Conservation (phyloP, 1,140 invertebrate genomes). For the Mizuhopecten yessoensis region DNA sequence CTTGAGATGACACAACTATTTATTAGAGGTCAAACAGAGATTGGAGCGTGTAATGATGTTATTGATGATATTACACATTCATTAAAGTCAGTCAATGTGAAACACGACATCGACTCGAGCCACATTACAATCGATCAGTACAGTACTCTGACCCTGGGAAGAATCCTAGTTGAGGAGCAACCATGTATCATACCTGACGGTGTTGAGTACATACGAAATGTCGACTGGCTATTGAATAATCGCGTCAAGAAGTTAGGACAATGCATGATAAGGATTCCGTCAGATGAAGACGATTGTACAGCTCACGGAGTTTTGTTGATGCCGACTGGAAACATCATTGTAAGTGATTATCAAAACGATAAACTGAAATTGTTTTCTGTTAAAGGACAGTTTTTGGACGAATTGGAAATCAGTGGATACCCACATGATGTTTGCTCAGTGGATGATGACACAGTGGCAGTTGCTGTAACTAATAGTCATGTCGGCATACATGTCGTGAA, state of each 20-base stretch:
- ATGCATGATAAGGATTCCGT: constrained; percentile 47
- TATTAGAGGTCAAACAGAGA: constrained; percentile 42
- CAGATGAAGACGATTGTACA: constrained; percentile 51
- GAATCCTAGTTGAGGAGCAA: constrained; percentile 47
- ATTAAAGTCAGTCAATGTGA: constrained; percentile 44
- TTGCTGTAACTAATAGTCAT: constrained; percentile 47
- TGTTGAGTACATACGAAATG: constrained; percentile 41
- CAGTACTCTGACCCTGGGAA: constrained; percentile 26
- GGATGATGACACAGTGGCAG: constrained; percentile 50
- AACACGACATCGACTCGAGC: constrained; percentile 45
- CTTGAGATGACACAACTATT: constrained; percentile 47
- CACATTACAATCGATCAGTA: constrained; percentile 40
- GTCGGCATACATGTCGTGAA: constrained; percentile 42
- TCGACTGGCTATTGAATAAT: constrained; percentile 47
- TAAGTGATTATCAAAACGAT: constrained; percentile 55
- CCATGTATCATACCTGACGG: constrained; percentile 30
- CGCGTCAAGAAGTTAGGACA: constrained; percentile 23
- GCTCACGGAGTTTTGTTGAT: constrained; percentile 54
- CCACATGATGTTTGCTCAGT: constrained; percentile 52
- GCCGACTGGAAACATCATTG: constrained; percentile 45
- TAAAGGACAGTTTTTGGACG: constrained; percentile 49
- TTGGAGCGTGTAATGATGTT: constrained; percentile 49
- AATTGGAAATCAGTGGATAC: constrained; percentile 48
- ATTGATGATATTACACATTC: constrained; percentile 41
- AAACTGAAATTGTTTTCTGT: constrained; percentile 55